Evolutionary conservation across 2,888 invertebrate genomes (phyloP), one percentile per base, ranked within the genome.

Genomic region (Erebia palarica): DNA sequence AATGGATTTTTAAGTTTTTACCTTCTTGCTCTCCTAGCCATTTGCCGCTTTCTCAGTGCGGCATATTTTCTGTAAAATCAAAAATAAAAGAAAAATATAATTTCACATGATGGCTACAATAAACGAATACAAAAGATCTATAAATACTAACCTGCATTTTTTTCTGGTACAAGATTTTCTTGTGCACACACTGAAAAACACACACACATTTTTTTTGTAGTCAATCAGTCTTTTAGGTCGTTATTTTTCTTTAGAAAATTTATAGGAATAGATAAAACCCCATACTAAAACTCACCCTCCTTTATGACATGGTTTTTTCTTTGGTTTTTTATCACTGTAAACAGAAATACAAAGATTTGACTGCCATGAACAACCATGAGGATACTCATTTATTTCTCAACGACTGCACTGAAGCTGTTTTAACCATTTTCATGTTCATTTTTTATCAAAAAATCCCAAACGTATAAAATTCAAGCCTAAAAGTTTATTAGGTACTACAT

Each of bases 111-210:
- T 59, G 14, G n/a, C 42, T 42, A 8, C 8, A n/a, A 60, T 18
- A 42, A 61, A 60, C 1, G 13, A 27, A 42, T 13, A 57, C 14
- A 47, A 47, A 49, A 13, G 42, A 67, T 57, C 1, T 3, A 4
- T 18, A 11, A 16, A 11, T 2, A 49, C 87, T 79, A 76, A 90
- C 91, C 84, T 83, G 79, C 87, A 87, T 80, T 83, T 87, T 75
- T 82, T 88, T 71, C 78, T 84, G 1, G 71, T 79, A 71, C 91
- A 92, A 1, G 79, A 75, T 78, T 82, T 86, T 73, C 74, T 84
- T 27, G 75, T 76, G 70, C 90, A 89, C n/a, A 84, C 67, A 65
- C 90, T 91, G 84, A 71, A 87, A 76, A 68, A 64, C 16, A 16
- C n/a, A n/a, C n/a, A n/a, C n/a, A n/a, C n/a, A n/a, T n/a, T n/a